These are phyloP conservation scores for Bellardia pandia DNA, from an alignment of 2,888 invertebrate species.

Conservation along the genomic window DNA sequence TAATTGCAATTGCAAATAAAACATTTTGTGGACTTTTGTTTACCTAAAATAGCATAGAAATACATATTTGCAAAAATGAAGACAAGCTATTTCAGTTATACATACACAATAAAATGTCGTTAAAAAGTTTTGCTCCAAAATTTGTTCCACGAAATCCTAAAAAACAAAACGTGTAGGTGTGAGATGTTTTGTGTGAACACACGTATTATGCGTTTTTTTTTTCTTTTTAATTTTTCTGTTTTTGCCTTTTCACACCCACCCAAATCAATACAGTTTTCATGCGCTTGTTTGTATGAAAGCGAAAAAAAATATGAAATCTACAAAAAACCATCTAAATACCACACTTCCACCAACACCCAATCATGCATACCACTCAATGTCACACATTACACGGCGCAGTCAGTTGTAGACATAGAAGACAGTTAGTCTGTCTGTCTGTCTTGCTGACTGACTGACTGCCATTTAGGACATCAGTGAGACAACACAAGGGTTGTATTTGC, in stretches of 20 bases:
- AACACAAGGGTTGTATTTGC: conserved; percentile 43
- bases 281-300: neutral
- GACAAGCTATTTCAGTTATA: neutral
- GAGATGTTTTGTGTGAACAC: conserved; percentile 22
- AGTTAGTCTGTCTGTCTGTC: conserved; percentile 4
- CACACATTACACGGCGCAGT: conserved; percentile 29
- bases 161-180: conserved; percentile 50
- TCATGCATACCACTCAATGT: neutral
- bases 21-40: too few species aligned
- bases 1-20: too few species aligned
- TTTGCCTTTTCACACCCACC: conserved; percentile 57
- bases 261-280: conserved; percentile 47
- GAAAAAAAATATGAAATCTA: conserved; percentile 42
- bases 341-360: conserved; percentile 39
- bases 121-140: conserved; percentile 1
- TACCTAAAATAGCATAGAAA: neutral
- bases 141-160: conserved; percentile 1
- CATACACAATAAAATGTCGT: conserved; percentile 8
- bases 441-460: neutral
- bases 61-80: neutral
- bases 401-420: conserved; percentile 40
- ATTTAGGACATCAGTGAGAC: conserved; percentile 4
- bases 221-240: neutral
- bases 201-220: conserved; percentile 42
- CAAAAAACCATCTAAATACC: conserved; percentile 46